Percentiles rank a stretch among this genome's conserved stretches.
Evolutionary conservation across 2,113 vertebrate species (phyloP).

Genomic region (Dipodomys merriami): DNA sequence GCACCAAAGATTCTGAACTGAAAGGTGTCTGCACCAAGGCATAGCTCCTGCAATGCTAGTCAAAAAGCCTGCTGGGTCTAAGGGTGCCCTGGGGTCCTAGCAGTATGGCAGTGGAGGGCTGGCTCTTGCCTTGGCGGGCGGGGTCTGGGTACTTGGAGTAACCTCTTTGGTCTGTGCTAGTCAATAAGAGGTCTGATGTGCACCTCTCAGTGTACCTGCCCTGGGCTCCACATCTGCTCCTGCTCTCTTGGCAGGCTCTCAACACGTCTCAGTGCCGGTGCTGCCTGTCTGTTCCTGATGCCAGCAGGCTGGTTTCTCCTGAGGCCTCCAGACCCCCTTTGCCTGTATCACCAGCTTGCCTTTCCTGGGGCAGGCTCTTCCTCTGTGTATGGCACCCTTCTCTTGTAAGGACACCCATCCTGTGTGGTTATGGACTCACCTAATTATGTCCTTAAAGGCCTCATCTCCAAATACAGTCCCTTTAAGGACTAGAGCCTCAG

Average conservation of each 20-base stretch:
- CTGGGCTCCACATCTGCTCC: too few species aligned
- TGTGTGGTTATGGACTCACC: too few species aligned
- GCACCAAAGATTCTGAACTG: neutral
- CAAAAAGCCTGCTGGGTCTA: neutral
- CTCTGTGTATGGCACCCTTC: too few species aligned
- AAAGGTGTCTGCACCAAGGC: neutral
- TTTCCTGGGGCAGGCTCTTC: neutral
- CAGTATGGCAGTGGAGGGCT: neutral
- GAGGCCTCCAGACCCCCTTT: neutral
- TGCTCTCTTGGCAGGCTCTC: too few species aligned
- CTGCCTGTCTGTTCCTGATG: neutral
- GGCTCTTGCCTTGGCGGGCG: too few species aligned
- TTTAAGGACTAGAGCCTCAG: neutral
- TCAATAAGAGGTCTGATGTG: too few species aligned
- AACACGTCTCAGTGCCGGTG: neutral
- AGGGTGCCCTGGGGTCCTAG: neutral
- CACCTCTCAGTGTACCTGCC: too few species aligned
- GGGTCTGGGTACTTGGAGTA: neutral
- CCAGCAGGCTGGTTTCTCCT: neutral
- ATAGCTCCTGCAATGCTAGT: too few species aligned
- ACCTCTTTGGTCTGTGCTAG: too few species aligned
- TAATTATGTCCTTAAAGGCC: neutral
- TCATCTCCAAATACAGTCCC: neutral
- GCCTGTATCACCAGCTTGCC: neutral
- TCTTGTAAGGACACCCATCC: too few species aligned